Conservation (phyloP, 1,140 invertebrate species). For the Drosophila chauvacae region DNA sequence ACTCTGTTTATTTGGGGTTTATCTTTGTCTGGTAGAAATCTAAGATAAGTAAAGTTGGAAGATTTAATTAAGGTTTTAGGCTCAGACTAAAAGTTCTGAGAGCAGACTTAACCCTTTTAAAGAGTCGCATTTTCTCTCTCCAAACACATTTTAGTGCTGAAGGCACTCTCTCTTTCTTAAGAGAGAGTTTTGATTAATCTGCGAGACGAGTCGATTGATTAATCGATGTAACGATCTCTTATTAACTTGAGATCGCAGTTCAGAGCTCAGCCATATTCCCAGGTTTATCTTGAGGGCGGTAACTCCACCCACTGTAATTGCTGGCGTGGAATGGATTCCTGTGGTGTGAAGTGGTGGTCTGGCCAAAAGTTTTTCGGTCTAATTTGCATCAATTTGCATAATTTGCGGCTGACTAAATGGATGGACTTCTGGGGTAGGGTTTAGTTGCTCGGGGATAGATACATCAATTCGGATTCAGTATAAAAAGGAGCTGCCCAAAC, state of each 20-base stretch:
- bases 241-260: neutral
- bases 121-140: no score
- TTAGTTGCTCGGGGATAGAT: neutral
- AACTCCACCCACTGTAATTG: conserved; percentile 6
- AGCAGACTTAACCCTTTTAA: neutral
- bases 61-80: no score
- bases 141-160: no score
- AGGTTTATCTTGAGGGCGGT: neutral
- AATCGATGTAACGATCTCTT: no score
- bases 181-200: no score
- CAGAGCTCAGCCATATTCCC: neutral
- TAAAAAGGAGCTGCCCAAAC: conserved; percentile 44
- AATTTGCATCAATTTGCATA: conserved; percentile 69
- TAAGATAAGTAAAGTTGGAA: no score
- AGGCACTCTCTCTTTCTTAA: no score
- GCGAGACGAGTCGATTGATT: no score
- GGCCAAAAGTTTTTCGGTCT: conserved; percentile 37
- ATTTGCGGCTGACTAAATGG: conserved; percentile 24
- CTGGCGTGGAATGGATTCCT: neutral
- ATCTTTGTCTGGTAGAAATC: no score
- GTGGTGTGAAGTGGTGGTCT: conserved; percentile 2
- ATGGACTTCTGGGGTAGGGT: neutral
- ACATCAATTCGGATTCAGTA: conserved; percentile 29
- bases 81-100: no score
- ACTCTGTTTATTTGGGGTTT: neutral